Evolutionary conservation across 2,888 invertebrate species (phyloP), one percentile per base, ranked within the genome.

Genomic region (Drosophila bunnanda): DNA sequence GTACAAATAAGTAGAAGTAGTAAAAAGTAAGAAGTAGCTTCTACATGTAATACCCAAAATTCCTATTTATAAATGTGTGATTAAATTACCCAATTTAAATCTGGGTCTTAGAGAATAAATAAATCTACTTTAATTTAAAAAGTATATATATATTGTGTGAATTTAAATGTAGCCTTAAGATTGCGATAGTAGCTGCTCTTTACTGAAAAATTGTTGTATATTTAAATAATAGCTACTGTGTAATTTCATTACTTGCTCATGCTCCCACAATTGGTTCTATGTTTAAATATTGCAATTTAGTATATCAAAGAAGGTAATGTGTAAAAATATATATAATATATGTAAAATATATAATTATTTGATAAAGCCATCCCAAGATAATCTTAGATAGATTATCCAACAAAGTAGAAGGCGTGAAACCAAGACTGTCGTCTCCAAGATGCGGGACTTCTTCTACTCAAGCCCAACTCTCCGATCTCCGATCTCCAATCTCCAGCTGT

Each of bases 401-500:
- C 17, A 13, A 5, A 17, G 25, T 17, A 32, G 3, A 50, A 13
- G n/a, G 10, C 39, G 39, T 25, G 1, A n/a, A 20, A 13, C 13
- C 13, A 20, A 1, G 12, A 30, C 6, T 3, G 22, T 12, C 6
- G 10, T 12, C 25, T 38, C 5, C 20, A 48, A 41, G 48, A 36
- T 71, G 53, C 50, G 12, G 4, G 15, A 20, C 36, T n/a, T 12
- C 10, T 39, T 13, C 70, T 41, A 43, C 57, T 30, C 38, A 12
- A 28, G 28, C 28, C 43, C 59, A 22, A 9, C 15, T 15, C 53
- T 55, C 41, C 46, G 25, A 38, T 48, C 61, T 54, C 52, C 38
- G 30, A 55, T 58, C 79, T 79, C 10, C 28, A 73, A 55, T 58
- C 79, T 79, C 10, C 28, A 73, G 61, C 75, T 82, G 82, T 73